Percentiles rank a stretch among this genome's conserved stretches.
These are phyloP conservation scores for Blastobasis lacticolella DNA, from an alignment of 2,888 invertebrate species.

Conservation along the genomic window DNA sequence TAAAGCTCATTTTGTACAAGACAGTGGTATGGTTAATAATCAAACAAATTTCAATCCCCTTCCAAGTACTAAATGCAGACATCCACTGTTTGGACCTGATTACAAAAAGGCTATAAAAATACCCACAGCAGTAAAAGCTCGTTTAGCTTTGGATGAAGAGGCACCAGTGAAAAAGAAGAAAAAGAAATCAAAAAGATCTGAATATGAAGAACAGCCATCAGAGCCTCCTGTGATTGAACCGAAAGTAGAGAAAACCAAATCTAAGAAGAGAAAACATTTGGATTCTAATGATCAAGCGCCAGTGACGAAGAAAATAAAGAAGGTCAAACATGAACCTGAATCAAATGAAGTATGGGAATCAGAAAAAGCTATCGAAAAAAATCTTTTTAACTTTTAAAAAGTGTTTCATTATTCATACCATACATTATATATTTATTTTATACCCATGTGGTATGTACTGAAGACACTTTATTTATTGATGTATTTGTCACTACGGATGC, in stretches of 20 bases:
- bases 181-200: constrained; percentile 7
- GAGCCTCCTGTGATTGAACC: neutral
- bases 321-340: constrained; percentile 32
- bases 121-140: constrained; percentile 27
- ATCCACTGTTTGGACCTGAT: constrained; percentile 52
- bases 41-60: constrained; percentile 44
- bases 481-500: too few relatives aligned
- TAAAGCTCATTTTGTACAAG: constrained; percentile 37
- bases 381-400: constrained; percentile 48
- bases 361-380: constrained; percentile 54
- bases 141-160: constrained; percentile 16
- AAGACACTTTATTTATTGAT: too few relatives aligned
- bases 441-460: too few relatives aligned
- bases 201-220: neutral
- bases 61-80: constrained; percentile 54
- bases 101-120: constrained; percentile 47
- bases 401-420: too few relatives aligned
- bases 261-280: constrained; percentile 35
- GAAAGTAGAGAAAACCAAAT: constrained; percentile 12
- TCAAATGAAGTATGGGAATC: constrained; percentile 51
- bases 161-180: neutral
- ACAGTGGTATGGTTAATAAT: constrained; percentile 29
- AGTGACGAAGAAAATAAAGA: constrained; percentile 26
- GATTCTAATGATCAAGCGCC: constrained; percentile 6
- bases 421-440: too few relatives aligned